phyloP scores from a whole-genome alignment of 2,113 vertebrate genomes.

The Ascaphus truei region DNA sequence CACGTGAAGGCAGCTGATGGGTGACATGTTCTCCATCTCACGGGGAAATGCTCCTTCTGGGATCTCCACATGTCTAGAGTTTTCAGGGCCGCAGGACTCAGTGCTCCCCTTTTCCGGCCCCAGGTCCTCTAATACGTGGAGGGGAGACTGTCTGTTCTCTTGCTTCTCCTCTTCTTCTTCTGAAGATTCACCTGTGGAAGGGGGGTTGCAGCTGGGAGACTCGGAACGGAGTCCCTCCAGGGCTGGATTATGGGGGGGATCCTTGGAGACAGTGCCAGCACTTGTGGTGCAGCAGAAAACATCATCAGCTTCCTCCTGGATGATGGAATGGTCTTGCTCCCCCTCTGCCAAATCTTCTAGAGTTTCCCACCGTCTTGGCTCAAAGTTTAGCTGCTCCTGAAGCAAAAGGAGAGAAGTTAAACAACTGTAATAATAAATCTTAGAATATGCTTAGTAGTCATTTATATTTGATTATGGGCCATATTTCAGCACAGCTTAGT shows the following conservation, averaged over 20 bases:
- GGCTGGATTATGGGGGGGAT: background rate
- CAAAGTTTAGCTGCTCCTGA: background rate
- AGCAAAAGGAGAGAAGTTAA: background rate
- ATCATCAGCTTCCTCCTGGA: background rate
- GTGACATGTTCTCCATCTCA: background rate
- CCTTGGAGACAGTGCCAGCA: background rate
- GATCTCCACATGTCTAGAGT: constrained; percentile 19
- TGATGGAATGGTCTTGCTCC: constrained; percentile 20
- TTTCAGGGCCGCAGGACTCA: background rate
- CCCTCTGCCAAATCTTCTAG: constrained; percentile 11
- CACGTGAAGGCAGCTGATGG: background rate
- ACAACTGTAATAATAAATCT: too few species aligned
- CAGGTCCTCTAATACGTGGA: constrained; percentile 40
- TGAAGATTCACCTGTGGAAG: constrained; percentile 39
- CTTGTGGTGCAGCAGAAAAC: background rate
- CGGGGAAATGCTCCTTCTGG: constrained; percentile 1
- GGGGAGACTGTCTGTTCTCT: constrained; percentile 39
- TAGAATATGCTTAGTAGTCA: too few species aligned
- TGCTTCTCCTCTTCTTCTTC: constrained; percentile 45
- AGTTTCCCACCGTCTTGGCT: background rate
- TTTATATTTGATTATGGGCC: too few species aligned
- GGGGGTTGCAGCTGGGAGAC: background rate
- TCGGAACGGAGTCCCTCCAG: background rate
- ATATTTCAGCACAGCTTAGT: too few species aligned
- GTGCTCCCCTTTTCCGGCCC: background rate